Base-by-base conservation (phyloP, 2,888 invertebrate genomes). In the Agonopterix arenella region DNA sequence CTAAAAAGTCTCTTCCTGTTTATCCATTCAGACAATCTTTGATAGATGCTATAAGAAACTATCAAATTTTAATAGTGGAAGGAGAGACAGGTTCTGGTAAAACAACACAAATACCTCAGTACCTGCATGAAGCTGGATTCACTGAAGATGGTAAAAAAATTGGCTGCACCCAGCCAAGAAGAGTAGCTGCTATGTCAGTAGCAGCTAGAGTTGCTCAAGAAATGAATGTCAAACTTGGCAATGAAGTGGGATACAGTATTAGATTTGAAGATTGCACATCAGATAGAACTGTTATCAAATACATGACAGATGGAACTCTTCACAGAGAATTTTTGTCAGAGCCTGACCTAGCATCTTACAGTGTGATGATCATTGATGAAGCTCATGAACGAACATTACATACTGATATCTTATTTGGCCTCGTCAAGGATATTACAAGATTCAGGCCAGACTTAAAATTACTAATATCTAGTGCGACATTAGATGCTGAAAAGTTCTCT, bases 151-250 rank as follows among this genome's bases (percentile, higher is more conserved):
- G 93, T 40, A 97, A 96, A 86, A 94, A 95, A 80, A 96, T 99
- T 67, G 99, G 98, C 1, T 99, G 99, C 72, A 99, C 99, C 0
- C 98, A 98, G 78, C 99, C 99, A 0, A 90, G 99, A 58, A 90
- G 99, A 78, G 99, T 99, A 1, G 99, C 99, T 16, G 98, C 99
- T 2, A 99, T 99, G 99, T 98, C 98, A n/a, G 99, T 99, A 16
- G 97, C 99, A 13, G 95, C 98, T 3, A 92, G 99, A 76, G 99
- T 99, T 1, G 97, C 99, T 2, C 96, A 99, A 76, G 99, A 99
- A 91, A 97, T 99, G 96, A 93, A 93, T 59, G 96, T 97, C 0
- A 99, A 99, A 85, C 90, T 99, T 28, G 99, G 99, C 47, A 96
- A 96, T 78, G 96, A 96, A 89, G 96, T 96, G 46, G 95, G 95